Evolutionary conservation across 2,113 vertebrate species (phyloP).

Genomic region (Microcebus jonahi): DNA sequence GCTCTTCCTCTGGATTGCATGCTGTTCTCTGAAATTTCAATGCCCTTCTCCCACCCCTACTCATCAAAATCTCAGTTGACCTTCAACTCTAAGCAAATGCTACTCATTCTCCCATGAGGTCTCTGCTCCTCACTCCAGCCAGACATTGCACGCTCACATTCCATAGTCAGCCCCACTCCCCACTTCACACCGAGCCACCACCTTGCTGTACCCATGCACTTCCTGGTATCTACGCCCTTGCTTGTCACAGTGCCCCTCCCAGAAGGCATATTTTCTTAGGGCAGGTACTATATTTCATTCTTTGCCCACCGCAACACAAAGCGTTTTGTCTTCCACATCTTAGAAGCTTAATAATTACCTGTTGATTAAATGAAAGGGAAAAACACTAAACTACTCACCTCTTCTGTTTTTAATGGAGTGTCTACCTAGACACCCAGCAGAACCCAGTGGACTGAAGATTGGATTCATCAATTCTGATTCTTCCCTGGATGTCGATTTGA

Average conservation of each 20-base stretch:
- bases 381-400: background rate
- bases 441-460: background rate
- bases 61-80: background rate
- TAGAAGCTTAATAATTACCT: slow-evolving; percentile 15
- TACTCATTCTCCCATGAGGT: background rate
- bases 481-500: background rate
- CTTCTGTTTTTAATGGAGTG: background rate
- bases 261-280: background rate
- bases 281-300: background rate
- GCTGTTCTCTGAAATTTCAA: background rate
- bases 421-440: background rate
- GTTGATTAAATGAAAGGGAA: background rate
- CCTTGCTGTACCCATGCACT: fast-evolving
- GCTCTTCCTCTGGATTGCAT: background rate
- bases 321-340: background rate
- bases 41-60: background rate
- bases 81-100: background rate
- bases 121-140: background rate
- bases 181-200: background rate
- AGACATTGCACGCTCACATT: fast-evolving
- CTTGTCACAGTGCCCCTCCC: background rate
- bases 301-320: background rate
- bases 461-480: background rate
- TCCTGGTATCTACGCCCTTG: too few species aligned
- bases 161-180: background rate